These are phyloP conservation scores for Rynchops niger DNA, from an alignment of 2,113 vertebrate genomes.

Conservation along the genomic window DNA sequence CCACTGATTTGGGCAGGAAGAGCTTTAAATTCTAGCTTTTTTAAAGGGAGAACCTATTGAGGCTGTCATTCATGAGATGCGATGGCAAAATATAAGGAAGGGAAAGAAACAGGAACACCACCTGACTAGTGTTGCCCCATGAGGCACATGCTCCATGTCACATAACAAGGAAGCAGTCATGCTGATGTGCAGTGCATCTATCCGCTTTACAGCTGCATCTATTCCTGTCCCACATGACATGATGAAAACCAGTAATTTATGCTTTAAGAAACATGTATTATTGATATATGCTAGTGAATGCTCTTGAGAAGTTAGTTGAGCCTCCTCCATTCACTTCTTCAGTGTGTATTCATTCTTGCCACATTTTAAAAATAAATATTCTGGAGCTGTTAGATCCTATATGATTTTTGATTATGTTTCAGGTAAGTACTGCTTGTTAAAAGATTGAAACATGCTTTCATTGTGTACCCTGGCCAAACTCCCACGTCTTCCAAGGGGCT, in stretches of 20 bases:
- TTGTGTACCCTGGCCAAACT: not conserved
- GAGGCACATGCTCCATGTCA: not conserved
- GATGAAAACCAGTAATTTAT: not conserved
- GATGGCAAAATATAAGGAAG: not conserved
- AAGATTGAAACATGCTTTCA: not conserved
- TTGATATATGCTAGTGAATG: not conserved
- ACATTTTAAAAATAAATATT: not conserved
- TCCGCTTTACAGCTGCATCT: not conserved
- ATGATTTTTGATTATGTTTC: not conserved
- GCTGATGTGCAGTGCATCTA: not conserved
- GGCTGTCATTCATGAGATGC: not conserved
- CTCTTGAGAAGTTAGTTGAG: not conserved
- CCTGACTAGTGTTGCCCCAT: not conserved
- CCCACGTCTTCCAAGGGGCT: not conserved
- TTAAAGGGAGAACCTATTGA: not conserved
- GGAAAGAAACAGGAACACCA: not conserved
- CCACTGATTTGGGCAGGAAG: not conserved
- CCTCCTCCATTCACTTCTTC: not conserved
- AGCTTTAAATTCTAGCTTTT: not conserved
- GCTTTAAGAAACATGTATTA: not conserved
- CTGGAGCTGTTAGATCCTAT: not conserved
- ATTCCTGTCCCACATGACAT: not conserved
- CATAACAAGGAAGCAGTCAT: not conserved
- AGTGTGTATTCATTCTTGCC: not conserved
- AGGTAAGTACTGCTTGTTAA: not conserved